Evolutionary conservation across 1,140 invertebrate genomes (phyloP), one percentile per base, ranked within the genome.

Genomic region (Euglossa dilemma): DNA sequence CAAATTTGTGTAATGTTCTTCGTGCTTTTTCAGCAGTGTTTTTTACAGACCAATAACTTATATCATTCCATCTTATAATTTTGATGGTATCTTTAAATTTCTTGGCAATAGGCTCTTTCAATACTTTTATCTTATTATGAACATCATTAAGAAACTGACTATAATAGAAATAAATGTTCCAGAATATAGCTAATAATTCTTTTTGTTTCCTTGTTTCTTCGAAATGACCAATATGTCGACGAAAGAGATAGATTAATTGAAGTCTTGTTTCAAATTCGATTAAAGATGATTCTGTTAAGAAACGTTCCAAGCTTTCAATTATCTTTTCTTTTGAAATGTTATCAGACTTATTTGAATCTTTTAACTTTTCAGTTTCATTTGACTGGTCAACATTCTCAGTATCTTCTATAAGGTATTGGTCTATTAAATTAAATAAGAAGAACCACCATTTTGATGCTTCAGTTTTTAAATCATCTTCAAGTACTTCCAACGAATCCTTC

Each of bases 1-100:
- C 96, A 87, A 97, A 97, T 93, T 98, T 98, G 87, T 97, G 97
- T 3, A 99, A 92, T 43, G 96, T 98, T 85, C 97, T 96, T 91
- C 99, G 98, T 2, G 97, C 97, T 93, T 98, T 98, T 45, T 97
- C 96, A 6, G 98, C 96, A 8, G 97, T 97, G 86, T 97, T 96
- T 86, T 98, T 98, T 14, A 99, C 96, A n/a, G 98, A 96, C 96
- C 97, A 99, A 92, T 99, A 99, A 91, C 97, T 99, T 2, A 98
- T 96, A 91, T 99, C 98, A 91, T 98, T 98, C 97, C 98, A 99
- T 54, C 98, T 95, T n/a, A 97, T 97, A 64, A 99, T 99, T 92
- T 99, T 99, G 0, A 99, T 97, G 92, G 98, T 98, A 83, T 99
- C 98, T 84, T 97, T 97, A 2, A 99, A 91, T 93, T 98, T 97